Base-by-base conservation (phyloP, 1,140 invertebrate genomes). In the Cheumatopsyche charites region DNA sequence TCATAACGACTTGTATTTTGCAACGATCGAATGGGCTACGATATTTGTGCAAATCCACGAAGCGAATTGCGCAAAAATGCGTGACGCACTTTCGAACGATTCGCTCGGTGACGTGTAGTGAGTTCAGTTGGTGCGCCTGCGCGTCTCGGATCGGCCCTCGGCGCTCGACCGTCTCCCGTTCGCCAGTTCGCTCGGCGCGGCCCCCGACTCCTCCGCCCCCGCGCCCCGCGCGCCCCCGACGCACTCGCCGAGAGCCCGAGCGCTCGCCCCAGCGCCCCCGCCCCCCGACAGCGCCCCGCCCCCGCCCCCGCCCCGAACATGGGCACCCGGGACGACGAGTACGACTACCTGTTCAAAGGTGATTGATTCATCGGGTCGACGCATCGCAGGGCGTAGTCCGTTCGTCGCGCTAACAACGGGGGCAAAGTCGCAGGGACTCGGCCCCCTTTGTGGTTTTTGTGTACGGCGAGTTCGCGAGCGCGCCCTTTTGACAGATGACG, bases 301-400 rank as follows among this genome's bases (percentile, higher is more conserved):
- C 78, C 79, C 85, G 89, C 89, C 87, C 96, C 95, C 84, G 93
- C 92, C 86, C 94, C 79, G 84, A 89, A 89, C 86, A 97, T 96
- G 94, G 94, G 92, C 84, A 94, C 92, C 86, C 94, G 96, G 87
- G 97, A 98, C 88, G 97, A 98, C 87, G 97, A 99, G 88, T 99
- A 99, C 86, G 98, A 99, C 89, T 99, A 99, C 92, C 92, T 99
- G 85, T 99, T 99, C 87, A 99, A 99, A 96, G 97, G 97, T 98
- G 90, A 87, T 83, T 78, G 21, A n/a, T 9, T 9, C 29, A 36
- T 9, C 29, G 29, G n/a, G n/a, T n/a, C n/a, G n/a, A n/a, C n/a
- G n/a, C n/a, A n/a, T n/a, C n/a, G n/a, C n/a, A n/a, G n/a, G n/a
- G n/a, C n/a, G n/a, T n/a, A n/a, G n/a, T n/a, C n/a, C n/a, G n/a